phyloP scores from a whole-genome alignment of 2,888 invertebrate genomes.

The Mesorhabditis sp. region DNA sequence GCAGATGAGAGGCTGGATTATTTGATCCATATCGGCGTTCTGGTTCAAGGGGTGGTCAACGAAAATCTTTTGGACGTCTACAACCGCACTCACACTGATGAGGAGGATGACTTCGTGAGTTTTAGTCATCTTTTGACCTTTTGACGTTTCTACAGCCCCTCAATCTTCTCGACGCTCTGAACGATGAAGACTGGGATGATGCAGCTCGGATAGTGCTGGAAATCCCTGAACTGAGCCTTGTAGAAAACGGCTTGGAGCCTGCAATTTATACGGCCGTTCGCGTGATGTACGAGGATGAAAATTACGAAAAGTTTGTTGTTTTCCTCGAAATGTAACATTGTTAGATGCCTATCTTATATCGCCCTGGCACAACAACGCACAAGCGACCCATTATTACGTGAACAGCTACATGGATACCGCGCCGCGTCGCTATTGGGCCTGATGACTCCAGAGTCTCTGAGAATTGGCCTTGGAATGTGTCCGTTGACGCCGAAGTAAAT shows the following conservation, averaged over 20 bases:
- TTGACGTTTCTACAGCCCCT: neutral
- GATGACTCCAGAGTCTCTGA: neutral
- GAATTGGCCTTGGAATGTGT: neutral
- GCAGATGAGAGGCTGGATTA: neutral
- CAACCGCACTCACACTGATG: neutral
- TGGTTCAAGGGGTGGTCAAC: neutral
- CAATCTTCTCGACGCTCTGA: neutral
- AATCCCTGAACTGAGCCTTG: neutral
- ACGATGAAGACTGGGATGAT: neutral
- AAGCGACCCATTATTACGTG: neutral
- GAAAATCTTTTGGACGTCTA: neutral
- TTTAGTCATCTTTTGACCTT: neutral
- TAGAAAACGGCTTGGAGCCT: neutral
- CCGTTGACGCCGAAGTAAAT: constrained; percentile 2
- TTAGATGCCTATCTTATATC: neutral
- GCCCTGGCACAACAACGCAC: neutral
- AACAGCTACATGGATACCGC: neutral
- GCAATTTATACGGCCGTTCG: neutral
- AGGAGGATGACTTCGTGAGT: constrained; percentile 3
- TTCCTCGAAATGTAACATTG: neutral
- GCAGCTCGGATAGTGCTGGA: neutral
- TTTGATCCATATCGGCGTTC: neutral
- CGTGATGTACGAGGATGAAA: neutral
- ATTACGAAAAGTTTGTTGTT: constrained; percentile 3
- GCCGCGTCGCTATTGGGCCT: neutral